Evolutionary conservation across 2,888 invertebrate genomes (phyloP), one percentile per base, ranked within the genome.

Genomic region (Chironomus riparius): DNA sequence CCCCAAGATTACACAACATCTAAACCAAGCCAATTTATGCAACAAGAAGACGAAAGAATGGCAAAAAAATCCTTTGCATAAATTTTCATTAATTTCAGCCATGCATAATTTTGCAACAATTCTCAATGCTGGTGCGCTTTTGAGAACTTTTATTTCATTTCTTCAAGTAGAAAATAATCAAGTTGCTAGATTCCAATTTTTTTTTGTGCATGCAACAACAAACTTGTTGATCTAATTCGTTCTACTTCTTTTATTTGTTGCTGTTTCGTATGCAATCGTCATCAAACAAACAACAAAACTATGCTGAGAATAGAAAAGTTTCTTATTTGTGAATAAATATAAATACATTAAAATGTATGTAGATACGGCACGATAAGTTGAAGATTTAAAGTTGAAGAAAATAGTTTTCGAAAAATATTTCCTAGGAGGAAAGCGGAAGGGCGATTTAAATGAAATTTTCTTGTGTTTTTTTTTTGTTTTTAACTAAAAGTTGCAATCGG

Each of bases 171-270:
- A 38, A 38, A 38, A 38, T 38, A 38, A 38, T 38, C 38, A 38
- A 38, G 38, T 38, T 28, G 28, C 28, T 28, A 28, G 50, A 50
- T 50, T 50, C 13, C n/a, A 3, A 24, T 15, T 15, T 4, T 15
- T 15, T 62, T 65, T 24, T 65, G 65, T 24, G n/a, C 28, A 61
- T 74, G 65, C 74, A 74, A 61, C 68, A 74, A 74, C 74, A 74
- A 74, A 74, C 74, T 56, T 74, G 74, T 74, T 74, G 74, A 74
- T 74, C 74, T 74, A 74, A 74, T 68, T 73, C 72, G 50, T 56
- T 56, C 18, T 18, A 3, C 15, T 56, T 56, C 18, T 18, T 18
- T 56, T 56, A 4, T 18, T 7, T 56, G n/a, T 50, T 56, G n/a
- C 56, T 56, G 18, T 56, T 38, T 38, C 7, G 18, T 56, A 56